Evolutionary conservation across 2,888 invertebrate species (phyloP).

Genomic region (Lepidocyrtoides sp.): DNA sequence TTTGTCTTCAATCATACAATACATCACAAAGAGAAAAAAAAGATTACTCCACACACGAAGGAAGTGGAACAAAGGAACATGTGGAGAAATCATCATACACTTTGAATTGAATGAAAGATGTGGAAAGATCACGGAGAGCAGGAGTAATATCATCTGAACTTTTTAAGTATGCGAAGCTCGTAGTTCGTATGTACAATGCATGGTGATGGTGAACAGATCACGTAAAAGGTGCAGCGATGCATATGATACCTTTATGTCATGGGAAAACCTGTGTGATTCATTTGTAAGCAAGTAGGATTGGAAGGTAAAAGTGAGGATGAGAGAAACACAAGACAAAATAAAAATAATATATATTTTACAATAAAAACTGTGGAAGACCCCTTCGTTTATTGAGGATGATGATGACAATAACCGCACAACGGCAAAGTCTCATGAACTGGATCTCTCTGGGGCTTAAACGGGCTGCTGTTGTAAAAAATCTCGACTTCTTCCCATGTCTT

Average conservation of each 20-base stretch:
- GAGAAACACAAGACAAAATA: slow-evolving; percentile 39
- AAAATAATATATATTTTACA: slow-evolving; percentile 2
- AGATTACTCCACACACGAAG: slow-evolving; percentile 60
- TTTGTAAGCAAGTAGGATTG: slow-evolving; percentile 24
- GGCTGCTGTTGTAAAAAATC: neutral
- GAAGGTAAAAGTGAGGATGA: neutral
- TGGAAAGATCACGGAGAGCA: slow-evolving; percentile 8
- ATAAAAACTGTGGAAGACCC: slow-evolving; percentile 36
- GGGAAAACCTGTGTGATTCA: slow-evolving; percentile 64
- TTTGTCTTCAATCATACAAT: slow-evolving; percentile 15
- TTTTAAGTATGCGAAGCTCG: slow-evolving; percentile 17
- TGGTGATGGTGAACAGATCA: neutral
- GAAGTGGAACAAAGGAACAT: slow-evolving; percentile 60
- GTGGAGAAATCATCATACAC: slow-evolving; percentile 56
- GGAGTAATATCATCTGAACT: neutral
- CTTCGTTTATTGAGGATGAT: slow-evolving; percentile 32
- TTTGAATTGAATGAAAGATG: slow-evolving; percentile 20
- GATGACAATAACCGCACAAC: neutral
- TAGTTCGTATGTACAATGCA: neutral
- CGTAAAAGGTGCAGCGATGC: slow-evolving; percentile 63
- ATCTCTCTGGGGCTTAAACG: slow-evolving; percentile 9
- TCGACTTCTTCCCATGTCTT: slow-evolving; percentile 30
- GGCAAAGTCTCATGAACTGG: slow-evolving; percentile 54
- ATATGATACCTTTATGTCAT: slow-evolving; percentile 64
- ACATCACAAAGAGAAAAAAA: neutral